Conservation (phyloP, 2,888 invertebrate genomes). For the Neoaliturus tenellus region DNA sequence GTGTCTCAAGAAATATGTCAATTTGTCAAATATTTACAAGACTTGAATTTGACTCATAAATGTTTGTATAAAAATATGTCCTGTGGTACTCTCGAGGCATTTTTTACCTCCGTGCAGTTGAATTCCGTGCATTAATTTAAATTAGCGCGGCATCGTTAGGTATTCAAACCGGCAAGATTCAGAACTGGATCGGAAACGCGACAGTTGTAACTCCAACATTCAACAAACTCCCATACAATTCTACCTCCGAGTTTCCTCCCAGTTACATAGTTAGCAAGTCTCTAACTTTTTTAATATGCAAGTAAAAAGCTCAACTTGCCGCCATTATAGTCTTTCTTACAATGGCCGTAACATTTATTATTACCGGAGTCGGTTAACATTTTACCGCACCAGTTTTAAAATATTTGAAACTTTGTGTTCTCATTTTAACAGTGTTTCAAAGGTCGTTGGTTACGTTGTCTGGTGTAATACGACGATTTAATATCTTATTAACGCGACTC, state of each 20-base stretch:
- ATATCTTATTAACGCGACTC: no score
- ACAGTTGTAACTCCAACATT: neutral
- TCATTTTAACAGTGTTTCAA: no score
- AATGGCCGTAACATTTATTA: conserved; percentile 13
- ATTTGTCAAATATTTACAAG: no score
- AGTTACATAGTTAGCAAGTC: neutral
- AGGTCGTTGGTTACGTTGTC: no score
- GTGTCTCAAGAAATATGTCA: no score
- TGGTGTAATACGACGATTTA: no score
- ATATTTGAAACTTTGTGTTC: neutral
- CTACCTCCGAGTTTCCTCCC: neutral
- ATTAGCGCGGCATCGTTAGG: neutral
- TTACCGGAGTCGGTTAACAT: neutral
- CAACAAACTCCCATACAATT: neutral
- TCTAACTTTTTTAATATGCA: conserved; percentile 28
- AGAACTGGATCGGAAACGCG: conserved; percentile 12
- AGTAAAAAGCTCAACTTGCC: conserved; percentile 7
- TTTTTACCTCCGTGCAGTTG: no score
- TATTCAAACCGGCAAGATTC: neutral
- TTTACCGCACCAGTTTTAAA: neutral
- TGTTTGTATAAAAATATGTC: no score
- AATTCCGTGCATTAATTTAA: no score
- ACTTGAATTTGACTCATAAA: no score
- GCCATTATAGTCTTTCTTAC: conserved; percentile 1
- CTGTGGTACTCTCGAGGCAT: no score